These are phyloP conservation scores for Augiades crinisus DNA, from an alignment of 2,888 invertebrate species.

Conservation along the genomic window DNA sequence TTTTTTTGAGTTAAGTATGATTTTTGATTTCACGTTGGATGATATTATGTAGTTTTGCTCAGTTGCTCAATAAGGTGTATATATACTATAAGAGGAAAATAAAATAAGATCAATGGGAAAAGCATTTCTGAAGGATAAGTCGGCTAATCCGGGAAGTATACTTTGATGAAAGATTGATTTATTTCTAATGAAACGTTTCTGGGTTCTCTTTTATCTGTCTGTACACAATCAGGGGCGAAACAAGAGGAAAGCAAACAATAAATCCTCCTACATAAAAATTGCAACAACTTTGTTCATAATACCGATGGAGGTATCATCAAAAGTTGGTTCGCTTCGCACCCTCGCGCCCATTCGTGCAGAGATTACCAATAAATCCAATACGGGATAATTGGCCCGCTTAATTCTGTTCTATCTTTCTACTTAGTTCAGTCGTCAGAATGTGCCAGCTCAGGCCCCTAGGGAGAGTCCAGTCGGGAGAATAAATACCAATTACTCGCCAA, in stretches of 20 bases:
- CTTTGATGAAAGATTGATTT: constrained; percentile 65
- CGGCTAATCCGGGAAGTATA: constrained; percentile 48
- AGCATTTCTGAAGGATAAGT: constrained; percentile 34
- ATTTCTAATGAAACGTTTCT: constrained; percentile 64
- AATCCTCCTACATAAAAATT: constrained; percentile 79
- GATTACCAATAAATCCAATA: constrained; percentile 82
- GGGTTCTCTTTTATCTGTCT: constrained; percentile 68
- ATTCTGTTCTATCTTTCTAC: constrained; percentile 82
- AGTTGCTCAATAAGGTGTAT: too few species aligned
- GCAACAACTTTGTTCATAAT: constrained; percentile 80
- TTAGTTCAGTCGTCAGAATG: constrained; percentile 82
- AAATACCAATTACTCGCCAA: constrained; percentile 57
- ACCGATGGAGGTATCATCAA: constrained; percentile 79
- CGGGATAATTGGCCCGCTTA: constrained; percentile 82
- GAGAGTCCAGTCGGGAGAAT: constrained; percentile 70
- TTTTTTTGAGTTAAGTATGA: too few species aligned
- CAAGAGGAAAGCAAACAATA: constrained; percentile 72
- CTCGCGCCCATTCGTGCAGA: constrained; percentile 81
- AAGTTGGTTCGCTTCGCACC: constrained; percentile 79
- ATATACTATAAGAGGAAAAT: too few species aligned
- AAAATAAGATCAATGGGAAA: constrained; percentile 25
- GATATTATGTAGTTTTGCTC: too few species aligned
- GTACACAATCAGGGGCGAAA: constrained; percentile 67
- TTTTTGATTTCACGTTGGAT: too few species aligned
- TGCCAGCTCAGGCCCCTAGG: constrained; percentile 78